These are phyloP conservation scores for Parazoanthus swiftii DNA, from an alignment of 92 coral and sea anemone species.

Conservation along the genomic window DNA sequence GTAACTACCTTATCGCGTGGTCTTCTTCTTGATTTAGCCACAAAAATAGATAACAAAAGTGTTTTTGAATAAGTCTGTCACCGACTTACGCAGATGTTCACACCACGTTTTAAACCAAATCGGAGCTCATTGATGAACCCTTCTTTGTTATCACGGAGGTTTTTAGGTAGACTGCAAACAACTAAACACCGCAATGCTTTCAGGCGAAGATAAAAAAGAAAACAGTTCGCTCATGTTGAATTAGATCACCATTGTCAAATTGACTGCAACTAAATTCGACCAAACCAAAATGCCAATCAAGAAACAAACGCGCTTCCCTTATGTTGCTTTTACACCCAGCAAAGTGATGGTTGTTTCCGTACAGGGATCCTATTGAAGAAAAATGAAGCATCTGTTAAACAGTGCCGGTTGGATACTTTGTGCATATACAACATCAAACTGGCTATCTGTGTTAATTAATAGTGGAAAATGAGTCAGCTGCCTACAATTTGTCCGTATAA, in stretches of 20 bases:
- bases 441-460: no score
- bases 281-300: no score
- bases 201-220: neutral
- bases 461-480: neutral
- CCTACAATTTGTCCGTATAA: neutral
- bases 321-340: neutral
- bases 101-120: neutral
- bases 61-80: no score
- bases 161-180: neutral
- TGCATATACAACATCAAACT: neutral
- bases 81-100: no score
- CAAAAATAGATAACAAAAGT: neutral
- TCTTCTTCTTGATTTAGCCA: neutral
- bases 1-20: neutral
- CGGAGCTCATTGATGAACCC: neutral
- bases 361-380: neutral
- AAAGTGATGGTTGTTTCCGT: neutral
- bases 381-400: no score
- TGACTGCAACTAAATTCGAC: no score
- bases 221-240: neutral
- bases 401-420: neutral
- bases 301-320: no score
- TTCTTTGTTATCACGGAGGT: neutral
- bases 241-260: no score
- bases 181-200: no score